Evolutionary conservation across 2,113 vertebrate genomes (phyloP).

Genomic region (Sebastes schlegelii): DNA sequence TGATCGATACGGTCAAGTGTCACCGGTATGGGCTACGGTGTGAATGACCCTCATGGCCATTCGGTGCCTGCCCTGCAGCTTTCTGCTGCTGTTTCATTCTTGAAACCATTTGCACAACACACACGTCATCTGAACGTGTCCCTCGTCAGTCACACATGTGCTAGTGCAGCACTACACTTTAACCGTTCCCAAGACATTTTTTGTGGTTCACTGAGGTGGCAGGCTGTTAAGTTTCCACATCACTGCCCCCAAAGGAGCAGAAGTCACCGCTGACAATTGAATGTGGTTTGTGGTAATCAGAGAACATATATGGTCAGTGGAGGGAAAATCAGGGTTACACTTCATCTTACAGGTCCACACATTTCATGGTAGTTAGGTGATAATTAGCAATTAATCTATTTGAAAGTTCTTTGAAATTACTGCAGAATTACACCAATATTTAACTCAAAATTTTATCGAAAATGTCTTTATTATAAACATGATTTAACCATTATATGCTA

Average conservation of each 20-base stretch:
- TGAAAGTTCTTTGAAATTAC: too few species aligned
- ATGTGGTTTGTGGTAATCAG: slow-evolving; percentile 13
- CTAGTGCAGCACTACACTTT: background rate
- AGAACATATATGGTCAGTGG: background rate
- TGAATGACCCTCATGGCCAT: slow-evolving; percentile 45
- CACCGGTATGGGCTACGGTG: slow-evolving; percentile 9
- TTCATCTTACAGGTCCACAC: too few species aligned
- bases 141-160: background rate
- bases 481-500: too few species aligned
- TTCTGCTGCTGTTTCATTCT: slow-evolving; percentile 39
- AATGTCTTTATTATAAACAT: too few species aligned
- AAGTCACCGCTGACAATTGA: background rate
- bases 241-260: background rate
- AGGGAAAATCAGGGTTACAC: too few species aligned
- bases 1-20: slow-evolving; percentile 48
- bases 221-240: background rate
- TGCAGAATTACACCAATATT: too few species aligned
- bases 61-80: slow-evolving; percentile 25
- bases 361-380: too few species aligned
- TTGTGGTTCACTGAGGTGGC: too few species aligned
- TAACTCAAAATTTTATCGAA: too few species aligned
- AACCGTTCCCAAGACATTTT: background rate
- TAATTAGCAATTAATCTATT: too few species aligned
- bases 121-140: slow-evolving; percentile 40
- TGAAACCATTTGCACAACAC: slow-evolving; percentile 27